Conservation (phyloP, 2,113 vertebrate species). For the Argyrosomus japonicus region DNA sequence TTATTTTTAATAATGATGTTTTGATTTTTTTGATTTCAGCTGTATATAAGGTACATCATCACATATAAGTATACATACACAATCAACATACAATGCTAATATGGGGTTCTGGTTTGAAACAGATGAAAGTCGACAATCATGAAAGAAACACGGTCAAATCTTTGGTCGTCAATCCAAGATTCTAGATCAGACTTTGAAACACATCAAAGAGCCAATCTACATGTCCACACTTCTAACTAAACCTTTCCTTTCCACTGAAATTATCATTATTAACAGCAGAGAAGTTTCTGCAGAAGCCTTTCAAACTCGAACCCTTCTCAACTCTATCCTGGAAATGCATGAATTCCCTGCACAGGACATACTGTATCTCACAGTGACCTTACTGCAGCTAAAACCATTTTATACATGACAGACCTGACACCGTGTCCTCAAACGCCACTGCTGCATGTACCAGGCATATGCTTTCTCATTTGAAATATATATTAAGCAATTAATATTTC, state of each 20-base stretch:
- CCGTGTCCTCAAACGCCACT: background rate
- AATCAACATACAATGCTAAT: no score
- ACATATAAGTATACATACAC: no score
- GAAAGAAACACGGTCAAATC: no score
- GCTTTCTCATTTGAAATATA: constrained; percentile 22
- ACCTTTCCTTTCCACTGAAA: background rate
- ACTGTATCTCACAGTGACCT: background rate
- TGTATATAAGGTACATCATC: no score
- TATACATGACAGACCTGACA: background rate
- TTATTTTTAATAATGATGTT: no score
- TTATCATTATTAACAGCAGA: background rate
- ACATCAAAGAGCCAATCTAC: no score
- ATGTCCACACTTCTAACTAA: background rate
- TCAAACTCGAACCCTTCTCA: background rate
- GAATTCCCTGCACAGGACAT: background rate
- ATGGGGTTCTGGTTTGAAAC: no score
- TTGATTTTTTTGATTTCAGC: no score
- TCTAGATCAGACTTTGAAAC: no score
- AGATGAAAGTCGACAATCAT: no score
- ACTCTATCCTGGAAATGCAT: background rate
- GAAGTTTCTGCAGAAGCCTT: background rate
- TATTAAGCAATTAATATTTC: constrained; percentile 15
- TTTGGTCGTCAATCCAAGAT: no score
- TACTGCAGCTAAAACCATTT: background rate
- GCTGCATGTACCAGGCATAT: background rate